Evolutionary conservation across 2,888 invertebrate genomes (phyloP), one percentile per base, ranked within the genome.

Genomic region (Kryphioiulus occultus): DNA sequence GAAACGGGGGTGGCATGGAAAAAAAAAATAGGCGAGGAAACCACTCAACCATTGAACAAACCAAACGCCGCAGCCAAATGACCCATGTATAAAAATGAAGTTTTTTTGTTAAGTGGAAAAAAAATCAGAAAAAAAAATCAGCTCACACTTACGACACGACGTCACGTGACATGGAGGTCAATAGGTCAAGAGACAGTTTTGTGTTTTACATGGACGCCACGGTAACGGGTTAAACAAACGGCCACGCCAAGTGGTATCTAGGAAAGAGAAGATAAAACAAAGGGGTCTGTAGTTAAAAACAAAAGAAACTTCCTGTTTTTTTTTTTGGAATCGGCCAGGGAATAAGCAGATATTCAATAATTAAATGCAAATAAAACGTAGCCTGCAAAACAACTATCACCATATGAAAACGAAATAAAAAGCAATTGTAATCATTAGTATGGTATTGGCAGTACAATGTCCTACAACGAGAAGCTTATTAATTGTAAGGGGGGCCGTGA

Each of bases 111-210:
- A 53, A 53, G 53, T 30, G 53, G 32, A 35, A 82, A 87, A 84
- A 84, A 87, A 87, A 85, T 15, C n/a, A 9, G 35, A 42, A 88
- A 87, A 89, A 89, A 88, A 89, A 87, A 47, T 89, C 88, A 86
- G 89, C 89, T 88, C 86, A 89, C 89, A 89, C 89, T 89, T 89
- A 89, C 89, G 89, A 89, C 89, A 89, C 85, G 88, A 89, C 89
- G 89, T 88, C 89, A 89, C 89, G 87, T 88, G 88, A 88, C 87
- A 88, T 88, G 89, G 85, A 89, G 89, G 89, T 89, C 89, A 87
- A 88, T 89, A 87, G 89, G 89, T 89, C 89, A 89, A 89, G 84
- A 89, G 89, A 89, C 88, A 89, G 89, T 88, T 88, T 89, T 89
- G 86, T 88, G 86, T 87, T 53, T 88, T 87, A 83, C 30, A 44